A percentile compares a stretch with the other conserved stretches of the same genome.
Evolutionary conservation across 2,888 invertebrate species (phyloP).

Genomic region (Athrips mouffetella): DNA sequence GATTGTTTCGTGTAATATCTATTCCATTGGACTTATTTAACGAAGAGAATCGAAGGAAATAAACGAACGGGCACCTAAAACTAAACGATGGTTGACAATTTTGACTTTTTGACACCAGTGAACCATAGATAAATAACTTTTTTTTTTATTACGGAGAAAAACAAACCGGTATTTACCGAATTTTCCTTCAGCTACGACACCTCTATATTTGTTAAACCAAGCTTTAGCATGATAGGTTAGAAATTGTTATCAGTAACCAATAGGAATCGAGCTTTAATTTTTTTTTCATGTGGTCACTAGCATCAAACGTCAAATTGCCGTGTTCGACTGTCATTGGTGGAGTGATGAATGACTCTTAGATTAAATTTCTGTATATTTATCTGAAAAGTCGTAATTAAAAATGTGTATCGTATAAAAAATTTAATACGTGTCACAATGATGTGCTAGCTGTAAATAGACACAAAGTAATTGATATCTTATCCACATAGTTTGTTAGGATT

Average conservation of each 20-base stretch:
- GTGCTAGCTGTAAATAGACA: constrained; percentile 24
- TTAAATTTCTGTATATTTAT: constrained; percentile 23
- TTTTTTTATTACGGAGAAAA: neutral
- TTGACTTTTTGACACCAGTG: neutral
- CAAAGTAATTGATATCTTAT: constrained; percentile 5
- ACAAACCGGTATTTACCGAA: too few species aligned
- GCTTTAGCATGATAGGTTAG: neutral
- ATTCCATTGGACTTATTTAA: constrained; percentile 12
- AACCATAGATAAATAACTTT: neutral
- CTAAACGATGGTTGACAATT: constrained; percentile 12
- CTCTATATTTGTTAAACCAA: neutral
- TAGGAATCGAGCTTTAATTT: neutral
- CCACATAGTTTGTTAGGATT: constrained; percentile 15
- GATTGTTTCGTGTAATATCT: constrained; percentile 3
- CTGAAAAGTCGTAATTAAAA: constrained; percentile 3
- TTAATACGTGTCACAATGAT: constrained; percentile 33
- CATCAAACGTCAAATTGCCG: constrained; percentile 37
- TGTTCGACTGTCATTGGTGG: constrained; percentile 68
- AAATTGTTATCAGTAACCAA: neutral
- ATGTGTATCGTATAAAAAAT: constrained; percentile 32
- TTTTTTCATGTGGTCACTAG: neutral
- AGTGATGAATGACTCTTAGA: neutral
- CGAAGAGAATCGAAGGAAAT: constrained; percentile 5
- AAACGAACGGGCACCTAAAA: neutral
- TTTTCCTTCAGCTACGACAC: too few species aligned